A percentile compares a stretch with the other conserved stretches of the same genome.
phyloP scores from a whole-genome alignment of 2,797 vertebrate genomes.

The Dermochelys coriacea region DNA sequence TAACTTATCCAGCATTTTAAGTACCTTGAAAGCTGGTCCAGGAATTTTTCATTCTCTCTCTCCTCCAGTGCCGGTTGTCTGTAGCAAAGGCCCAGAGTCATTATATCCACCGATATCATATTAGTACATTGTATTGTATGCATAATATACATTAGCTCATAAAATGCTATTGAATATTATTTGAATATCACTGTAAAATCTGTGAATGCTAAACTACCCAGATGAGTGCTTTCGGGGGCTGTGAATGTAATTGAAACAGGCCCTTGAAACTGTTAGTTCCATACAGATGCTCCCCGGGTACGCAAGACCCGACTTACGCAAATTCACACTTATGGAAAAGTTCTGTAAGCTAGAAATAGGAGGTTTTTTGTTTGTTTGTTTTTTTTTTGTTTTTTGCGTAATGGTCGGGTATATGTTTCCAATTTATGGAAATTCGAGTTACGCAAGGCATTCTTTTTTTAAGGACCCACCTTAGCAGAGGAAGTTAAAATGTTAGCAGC shows the following conservation, averaged over 20 bases:
- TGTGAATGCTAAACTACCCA: background rate
- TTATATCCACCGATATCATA: constrained; percentile 34
- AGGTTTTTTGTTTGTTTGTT: too few species aligned
- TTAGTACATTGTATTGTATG: background rate
- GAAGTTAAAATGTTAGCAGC: background rate
- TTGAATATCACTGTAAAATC: background rate
- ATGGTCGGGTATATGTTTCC: too few species aligned
- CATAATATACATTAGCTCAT: background rate
- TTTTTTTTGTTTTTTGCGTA: too few species aligned
- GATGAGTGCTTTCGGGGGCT: background rate
- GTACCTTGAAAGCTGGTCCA: constrained; percentile 74
- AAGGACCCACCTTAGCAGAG: background rate
- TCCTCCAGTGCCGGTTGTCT: constrained; percentile 74
- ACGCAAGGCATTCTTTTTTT: background rate
- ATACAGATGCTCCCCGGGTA: background rate
- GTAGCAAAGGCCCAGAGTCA: constrained; percentile 55
- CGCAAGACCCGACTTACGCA: too few species aligned
- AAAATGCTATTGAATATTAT: background rate
- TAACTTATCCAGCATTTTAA: background rate
- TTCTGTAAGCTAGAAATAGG: too few species aligned
- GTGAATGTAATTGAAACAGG: background rate
- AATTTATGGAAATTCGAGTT: too few species aligned
- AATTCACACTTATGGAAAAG: too few species aligned
- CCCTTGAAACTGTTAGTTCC: background rate
- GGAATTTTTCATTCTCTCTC: constrained; percentile 66